A percentile compares a stretch with the other conserved stretches of the same genome.
Evolutionary conservation across 2,888 invertebrate species (phyloP).

Genomic region (Melolontha melolontha): DNA sequence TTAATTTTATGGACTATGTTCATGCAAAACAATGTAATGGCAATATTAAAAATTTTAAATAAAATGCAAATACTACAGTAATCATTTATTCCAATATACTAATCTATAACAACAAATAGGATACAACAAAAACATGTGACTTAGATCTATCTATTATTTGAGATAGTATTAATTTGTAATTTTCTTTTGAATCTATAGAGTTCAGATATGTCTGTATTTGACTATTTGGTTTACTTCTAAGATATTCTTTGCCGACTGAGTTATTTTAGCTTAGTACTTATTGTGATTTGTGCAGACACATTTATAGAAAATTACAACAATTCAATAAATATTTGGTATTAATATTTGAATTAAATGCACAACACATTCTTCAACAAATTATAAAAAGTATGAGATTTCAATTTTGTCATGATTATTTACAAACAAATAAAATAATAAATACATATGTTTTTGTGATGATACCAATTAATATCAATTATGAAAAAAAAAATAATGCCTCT

Average conservation of each 20-base stretch:
- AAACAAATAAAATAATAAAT: slow-evolving; percentile 24
- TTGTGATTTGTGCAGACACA: too few relatives aligned
- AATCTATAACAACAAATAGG: slow-evolving; percentile 24
- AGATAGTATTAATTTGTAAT: slow-evolving; percentile 11
- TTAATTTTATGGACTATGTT: too few relatives aligned
- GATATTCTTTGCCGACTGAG: neutral
- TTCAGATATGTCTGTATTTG: neutral
- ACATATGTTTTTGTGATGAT: neutral
- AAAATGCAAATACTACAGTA: too few relatives aligned
- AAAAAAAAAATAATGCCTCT: neutral
- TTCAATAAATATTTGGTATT: neutral
- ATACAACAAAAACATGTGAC: slow-evolving; percentile 34
- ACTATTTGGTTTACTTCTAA: neutral
- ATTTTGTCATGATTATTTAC: slow-evolving; percentile 10
- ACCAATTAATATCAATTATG: slow-evolving; percentile 18
- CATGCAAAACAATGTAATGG: too few relatives aligned
- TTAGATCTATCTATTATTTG: slow-evolving; percentile 17
- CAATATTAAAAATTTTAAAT: too few relatives aligned
- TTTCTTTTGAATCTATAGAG: neutral
- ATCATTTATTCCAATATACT: too few relatives aligned
- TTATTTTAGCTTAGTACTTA: too few relatives aligned
- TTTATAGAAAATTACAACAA: neutral
- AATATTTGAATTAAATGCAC: neutral
- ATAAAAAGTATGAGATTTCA: neutral
- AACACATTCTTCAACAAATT: slow-evolving; percentile 4